phyloP scores from a whole-genome alignment of 2,113 vertebrate genomes.

The Sitta europaea region DNA sequence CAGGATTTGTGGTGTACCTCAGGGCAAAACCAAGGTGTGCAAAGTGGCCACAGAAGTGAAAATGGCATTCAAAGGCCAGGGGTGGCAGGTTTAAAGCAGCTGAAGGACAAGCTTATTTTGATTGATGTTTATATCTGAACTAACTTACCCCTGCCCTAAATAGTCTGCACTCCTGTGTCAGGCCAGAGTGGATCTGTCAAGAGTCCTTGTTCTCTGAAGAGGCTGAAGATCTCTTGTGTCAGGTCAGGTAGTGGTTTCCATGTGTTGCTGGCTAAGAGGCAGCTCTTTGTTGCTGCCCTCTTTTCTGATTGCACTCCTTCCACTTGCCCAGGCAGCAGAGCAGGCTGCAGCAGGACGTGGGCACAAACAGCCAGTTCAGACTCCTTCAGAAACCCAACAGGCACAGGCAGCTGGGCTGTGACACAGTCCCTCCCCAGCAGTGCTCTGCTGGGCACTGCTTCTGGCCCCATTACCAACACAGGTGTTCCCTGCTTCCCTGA shows the following conservation, averaged over 20 bases:
- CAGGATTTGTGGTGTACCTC: not conserved
- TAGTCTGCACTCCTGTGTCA: not conserved
- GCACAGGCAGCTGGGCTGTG: fast-evolving
- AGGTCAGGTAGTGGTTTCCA: not conserved
- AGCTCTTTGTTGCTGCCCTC: not conserved
- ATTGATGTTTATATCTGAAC: not conserved
- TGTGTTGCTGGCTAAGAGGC: fast-evolving
- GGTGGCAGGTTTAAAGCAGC: not conserved
- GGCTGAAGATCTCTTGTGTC: fast-evolving
- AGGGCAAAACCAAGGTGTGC: not conserved
- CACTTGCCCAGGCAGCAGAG: fast-evolving
- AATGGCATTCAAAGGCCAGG: not conserved
- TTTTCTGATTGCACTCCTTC: not conserved
- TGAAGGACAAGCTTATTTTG: not conserved
- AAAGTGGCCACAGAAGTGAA: not conserved
- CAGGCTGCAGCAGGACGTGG: not conserved
- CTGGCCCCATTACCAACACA: fast-evolving
- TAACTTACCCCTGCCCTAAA: not conserved
- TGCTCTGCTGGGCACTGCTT: not conserved
- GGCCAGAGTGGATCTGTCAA: not conserved
- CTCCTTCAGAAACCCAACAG: not conserved
- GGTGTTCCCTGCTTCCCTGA: not conserved
- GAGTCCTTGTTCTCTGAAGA: not conserved
- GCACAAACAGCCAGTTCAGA: not conserved
- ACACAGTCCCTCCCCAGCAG: not conserved